A percentile compares a stretch with the other conserved stretches of the same genome.
phyloP scores from a whole-genome alignment of 1,140 invertebrate species.

The Lasaia peninsularis region DNA sequence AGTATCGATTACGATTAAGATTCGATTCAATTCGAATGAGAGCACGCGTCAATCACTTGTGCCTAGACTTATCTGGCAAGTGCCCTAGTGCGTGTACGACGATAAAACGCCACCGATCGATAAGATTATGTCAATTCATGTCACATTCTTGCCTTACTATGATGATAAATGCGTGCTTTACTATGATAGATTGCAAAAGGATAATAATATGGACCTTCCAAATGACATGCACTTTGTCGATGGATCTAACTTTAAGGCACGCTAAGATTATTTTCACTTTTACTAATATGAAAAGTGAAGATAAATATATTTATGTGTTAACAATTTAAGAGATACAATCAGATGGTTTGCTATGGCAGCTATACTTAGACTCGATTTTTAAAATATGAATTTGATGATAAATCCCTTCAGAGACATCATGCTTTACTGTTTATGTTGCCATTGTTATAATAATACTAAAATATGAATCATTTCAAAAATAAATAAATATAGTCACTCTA shows the following conservation, averaged over 20 bases:
- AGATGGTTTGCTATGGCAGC: too few relatives aligned
- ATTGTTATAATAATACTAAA: too few relatives aligned
- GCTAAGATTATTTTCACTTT: not conserved
- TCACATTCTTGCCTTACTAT: constrained; percentile 8
- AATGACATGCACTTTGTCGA: not conserved
- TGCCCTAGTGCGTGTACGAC: constrained; percentile 3
- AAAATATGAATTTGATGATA: too few relatives aligned
- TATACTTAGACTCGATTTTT: too few relatives aligned
- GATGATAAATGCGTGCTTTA: constrained; percentile 10
- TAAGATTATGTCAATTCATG: constrained; percentile 14
- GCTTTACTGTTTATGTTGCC: too few relatives aligned
- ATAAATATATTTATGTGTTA: too few relatives aligned
- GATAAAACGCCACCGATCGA: constrained; percentile 13
- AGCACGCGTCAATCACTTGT: constrained; percentile 4
- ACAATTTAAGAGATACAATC: too few relatives aligned
- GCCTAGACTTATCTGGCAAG: constrained; percentile 8
- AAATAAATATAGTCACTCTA: too few relatives aligned
- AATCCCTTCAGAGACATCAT: too few relatives aligned
- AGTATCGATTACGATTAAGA: constrained; percentile 2
- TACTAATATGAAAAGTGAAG: not conserved
- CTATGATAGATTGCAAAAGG: constrained; percentile 1
- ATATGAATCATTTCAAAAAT: too few relatives aligned
- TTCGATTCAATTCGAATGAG: constrained; percentile 2
- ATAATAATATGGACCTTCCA: constrained; percentile 1
- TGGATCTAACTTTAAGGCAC: not conserved